A percentile compares a stretch with the other conserved stretches of the same genome.
phyloP scores from a whole-genome alignment of 2,888 invertebrate genomes.

The Colletes collaris region DNA sequence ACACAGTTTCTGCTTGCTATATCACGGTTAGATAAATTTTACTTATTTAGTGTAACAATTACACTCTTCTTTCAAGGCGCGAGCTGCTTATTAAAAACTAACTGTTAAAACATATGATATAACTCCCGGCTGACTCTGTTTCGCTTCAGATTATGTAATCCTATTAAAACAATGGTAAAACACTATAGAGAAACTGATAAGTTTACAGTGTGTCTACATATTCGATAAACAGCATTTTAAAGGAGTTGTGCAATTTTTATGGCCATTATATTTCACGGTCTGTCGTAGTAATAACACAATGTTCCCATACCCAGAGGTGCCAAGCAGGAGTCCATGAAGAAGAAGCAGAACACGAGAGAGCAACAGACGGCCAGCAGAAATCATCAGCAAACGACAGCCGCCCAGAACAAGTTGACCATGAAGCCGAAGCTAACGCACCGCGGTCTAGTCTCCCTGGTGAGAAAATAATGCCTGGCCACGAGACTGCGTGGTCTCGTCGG shows the following conservation, averaged over 20 bases:
- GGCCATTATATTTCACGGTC: slow-evolving; percentile 37
- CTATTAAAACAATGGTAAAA: no score
- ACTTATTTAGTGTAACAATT: no score
- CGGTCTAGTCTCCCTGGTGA: slow-evolving; percentile 69
- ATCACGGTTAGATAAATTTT: no score
- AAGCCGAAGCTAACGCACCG: slow-evolving; percentile 71
- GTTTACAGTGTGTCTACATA: no score
- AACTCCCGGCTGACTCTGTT: no score
- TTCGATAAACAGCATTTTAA: no score
- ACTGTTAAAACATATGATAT: no score
- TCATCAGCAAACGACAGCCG: slow-evolving; percentile 52
- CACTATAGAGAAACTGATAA: no score
- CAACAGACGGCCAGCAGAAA: slow-evolving; percentile 61
- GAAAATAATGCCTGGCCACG: slow-evolving; percentile 72
- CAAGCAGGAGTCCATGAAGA: slow-evolving; percentile 81
- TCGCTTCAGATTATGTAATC: no score
- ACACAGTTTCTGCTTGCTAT: no score
- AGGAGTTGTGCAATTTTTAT: slow-evolving; percentile 5
- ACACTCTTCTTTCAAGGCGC: no score
- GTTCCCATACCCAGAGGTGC: slow-evolving; percentile 76
- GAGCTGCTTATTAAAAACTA: no score
- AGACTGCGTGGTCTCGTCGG: slow-evolving; percentile 69
- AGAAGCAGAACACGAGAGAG: slow-evolving; percentile 70
- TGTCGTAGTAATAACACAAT: slow-evolving; percentile 54
- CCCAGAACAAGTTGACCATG: slow-evolving; percentile 50